These are phyloP conservation scores for Toxonevra muliebris DNA, from an alignment of 2,888 invertebrate genomes.

Conservation along the genomic window DNA sequence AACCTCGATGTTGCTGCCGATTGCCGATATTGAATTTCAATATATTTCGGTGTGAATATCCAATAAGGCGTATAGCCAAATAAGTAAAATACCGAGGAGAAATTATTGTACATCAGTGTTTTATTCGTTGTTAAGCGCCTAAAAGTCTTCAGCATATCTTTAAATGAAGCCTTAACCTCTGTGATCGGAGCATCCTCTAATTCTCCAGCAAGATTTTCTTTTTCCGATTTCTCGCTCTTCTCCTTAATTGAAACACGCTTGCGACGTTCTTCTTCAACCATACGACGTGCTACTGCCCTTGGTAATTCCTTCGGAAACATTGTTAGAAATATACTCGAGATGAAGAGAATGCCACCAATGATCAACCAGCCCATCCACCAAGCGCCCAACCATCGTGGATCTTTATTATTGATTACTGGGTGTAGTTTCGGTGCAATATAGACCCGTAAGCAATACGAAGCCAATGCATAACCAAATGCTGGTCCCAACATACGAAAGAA, in stretches of 20 bases:
- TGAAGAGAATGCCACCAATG: conserved; percentile 69
- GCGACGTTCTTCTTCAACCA: conserved; percentile 58
- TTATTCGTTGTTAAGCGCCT: conserved; percentile 72
- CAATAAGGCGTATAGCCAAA: conserved; percentile 79
- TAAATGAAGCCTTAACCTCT: conserved; percentile 62
- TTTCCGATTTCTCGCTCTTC: conserved; percentile 40
- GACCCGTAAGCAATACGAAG: conserved; percentile 72
- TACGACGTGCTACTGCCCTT: conserved; percentile 70
- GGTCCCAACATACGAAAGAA: conserved; percentile 76
- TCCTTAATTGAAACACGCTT: conserved; percentile 31
- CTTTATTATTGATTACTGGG: conserved; percentile 72
- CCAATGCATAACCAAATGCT: conserved; percentile 73
- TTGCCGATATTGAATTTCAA: conserved; percentile 82
- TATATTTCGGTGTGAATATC: conserved; percentile 84
- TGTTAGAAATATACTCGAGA: conserved; percentile 71
- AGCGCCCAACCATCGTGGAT: conserved; percentile 84
- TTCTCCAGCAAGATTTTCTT: conserved; percentile 45
- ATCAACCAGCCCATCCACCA: conserved; percentile 84
- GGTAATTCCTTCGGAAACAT: conserved; percentile 77
- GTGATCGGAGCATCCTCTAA: conserved; percentile 40
- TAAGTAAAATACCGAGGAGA: conserved; percentile 78
- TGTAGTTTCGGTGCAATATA: conserved; percentile 74
- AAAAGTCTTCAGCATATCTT: conserved; percentile 73
- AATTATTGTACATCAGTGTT: conserved; percentile 76
- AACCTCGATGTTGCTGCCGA: conserved; percentile 75